These are phyloP conservation scores for Athene noctua DNA, from an alignment of 2,113 vertebrate genomes.

Conservation along the genomic window DNA sequence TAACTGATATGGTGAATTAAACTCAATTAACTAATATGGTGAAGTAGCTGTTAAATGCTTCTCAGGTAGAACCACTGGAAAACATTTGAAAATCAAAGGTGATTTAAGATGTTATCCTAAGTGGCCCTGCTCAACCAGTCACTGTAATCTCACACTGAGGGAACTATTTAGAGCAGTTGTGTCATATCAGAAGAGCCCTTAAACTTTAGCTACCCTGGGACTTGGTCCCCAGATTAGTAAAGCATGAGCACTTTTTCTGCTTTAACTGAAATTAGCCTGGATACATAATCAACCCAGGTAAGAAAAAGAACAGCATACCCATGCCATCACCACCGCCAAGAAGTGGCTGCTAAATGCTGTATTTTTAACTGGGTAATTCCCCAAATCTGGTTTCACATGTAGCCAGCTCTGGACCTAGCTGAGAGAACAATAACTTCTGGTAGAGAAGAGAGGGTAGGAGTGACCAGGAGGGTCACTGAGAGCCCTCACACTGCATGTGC, in stretches of 20 bases:
- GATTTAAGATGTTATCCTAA: background rate
- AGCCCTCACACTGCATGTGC: background rate
- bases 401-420: background rate
- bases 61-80: background rate
- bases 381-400: background rate
- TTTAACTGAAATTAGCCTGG: background rate
- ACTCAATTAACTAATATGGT: background rate
- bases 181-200: background rate
- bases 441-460: background rate
- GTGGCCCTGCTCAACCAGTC: background rate
- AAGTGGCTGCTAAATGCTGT: background rate
- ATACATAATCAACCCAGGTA: background rate
- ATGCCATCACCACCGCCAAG: background rate
- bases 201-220: background rate
- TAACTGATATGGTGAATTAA: background rate
- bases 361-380: background rate
- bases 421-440: background rate
- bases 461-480: fast-evolving
- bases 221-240: background rate
- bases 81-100: background rate
- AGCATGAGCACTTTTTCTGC: background rate
- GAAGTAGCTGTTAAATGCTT: background rate
- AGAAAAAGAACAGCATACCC: background rate
- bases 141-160: background rate
- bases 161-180: background rate